These are phyloP conservation scores for Antheraea assamensis DNA, from an alignment of 2,888 invertebrate species.

Conservation along the genomic window DNA sequence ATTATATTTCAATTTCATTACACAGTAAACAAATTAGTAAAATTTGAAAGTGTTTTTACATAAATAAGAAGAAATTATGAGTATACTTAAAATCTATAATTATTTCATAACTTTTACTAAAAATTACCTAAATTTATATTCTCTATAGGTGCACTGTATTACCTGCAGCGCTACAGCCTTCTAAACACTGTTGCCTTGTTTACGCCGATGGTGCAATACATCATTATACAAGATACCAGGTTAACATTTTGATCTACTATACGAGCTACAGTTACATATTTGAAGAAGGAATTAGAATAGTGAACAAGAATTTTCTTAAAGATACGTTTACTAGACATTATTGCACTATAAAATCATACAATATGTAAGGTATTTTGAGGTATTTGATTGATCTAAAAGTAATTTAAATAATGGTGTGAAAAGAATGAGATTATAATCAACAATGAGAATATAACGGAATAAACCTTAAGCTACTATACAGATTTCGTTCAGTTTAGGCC, in stretches of 20 bases:
- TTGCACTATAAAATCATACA: too few relatives aligned
- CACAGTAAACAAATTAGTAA: too few relatives aligned
- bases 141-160: slow-evolving; percentile 51
- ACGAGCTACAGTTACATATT: not conserved
- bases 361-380: too few relatives aligned
- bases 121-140: not conserved
- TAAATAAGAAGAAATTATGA: not conserved
- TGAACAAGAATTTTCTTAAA: not conserved
- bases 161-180: slow-evolving; percentile 68
- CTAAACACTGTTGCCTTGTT: slow-evolving; percentile 66
- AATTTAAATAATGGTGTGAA: too few relatives aligned
- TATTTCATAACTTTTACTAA: not conserved
- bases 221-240: slow-evolving; percentile 70
- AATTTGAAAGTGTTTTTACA: not conserved
- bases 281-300: not conserved
- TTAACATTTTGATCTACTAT: slow-evolving; percentile 28
- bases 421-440: too few relatives aligned
- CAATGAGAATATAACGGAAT: too few relatives aligned
- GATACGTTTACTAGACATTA: too few relatives aligned
- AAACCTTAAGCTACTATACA: too few relatives aligned
- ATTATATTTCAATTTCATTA: too few relatives aligned
- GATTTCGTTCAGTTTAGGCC: too few relatives aligned
- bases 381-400: too few relatives aligned
- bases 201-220: slow-evolving; percentile 61
- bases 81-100: not conserved